Evolutionary conservation across 2,113 vertebrate genomes (phyloP).

Genomic region (Trematocara zebra): DNA sequence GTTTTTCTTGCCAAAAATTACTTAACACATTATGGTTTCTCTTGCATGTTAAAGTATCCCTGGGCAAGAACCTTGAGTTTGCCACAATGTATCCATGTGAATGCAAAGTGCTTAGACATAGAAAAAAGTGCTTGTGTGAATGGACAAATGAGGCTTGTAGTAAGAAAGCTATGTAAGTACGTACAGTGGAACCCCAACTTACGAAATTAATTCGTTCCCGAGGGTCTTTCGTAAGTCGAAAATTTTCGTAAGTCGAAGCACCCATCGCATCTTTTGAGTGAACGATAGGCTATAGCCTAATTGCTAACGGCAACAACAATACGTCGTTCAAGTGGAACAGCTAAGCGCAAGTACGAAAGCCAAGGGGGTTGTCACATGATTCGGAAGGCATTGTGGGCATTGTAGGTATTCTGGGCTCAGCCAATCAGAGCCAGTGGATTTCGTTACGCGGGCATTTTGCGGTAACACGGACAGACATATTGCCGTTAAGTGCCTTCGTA

Average conservation of each 20-base stretch:
- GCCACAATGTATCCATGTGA: background rate
- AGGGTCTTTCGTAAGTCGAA: background rate
- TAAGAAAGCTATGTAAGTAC: background rate
- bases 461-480: background rate
- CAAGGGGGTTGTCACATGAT: background rate
- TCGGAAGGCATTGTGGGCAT: background rate
- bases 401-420: background rate
- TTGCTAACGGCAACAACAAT: background rate
- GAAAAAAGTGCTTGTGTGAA: background rate
- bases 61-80: background rate
- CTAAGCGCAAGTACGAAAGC: fast-evolving
- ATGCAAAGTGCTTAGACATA: background rate
- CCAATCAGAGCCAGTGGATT: background rate
- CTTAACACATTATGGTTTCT: background rate
- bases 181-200: background rate
- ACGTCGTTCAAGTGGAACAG: background rate
- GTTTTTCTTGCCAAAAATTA: background rate
- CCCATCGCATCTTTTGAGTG: background rate
- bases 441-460: background rate
- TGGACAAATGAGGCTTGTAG: background rate
- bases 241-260: background rate
- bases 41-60: background rate
- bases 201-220: fast-evolving
- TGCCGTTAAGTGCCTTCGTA: background rate
- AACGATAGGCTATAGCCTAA: background rate